Evolutionary conservation across 2,113 vertebrate species (phyloP).

Genomic region (Dendrocopos noguchii): DNA sequence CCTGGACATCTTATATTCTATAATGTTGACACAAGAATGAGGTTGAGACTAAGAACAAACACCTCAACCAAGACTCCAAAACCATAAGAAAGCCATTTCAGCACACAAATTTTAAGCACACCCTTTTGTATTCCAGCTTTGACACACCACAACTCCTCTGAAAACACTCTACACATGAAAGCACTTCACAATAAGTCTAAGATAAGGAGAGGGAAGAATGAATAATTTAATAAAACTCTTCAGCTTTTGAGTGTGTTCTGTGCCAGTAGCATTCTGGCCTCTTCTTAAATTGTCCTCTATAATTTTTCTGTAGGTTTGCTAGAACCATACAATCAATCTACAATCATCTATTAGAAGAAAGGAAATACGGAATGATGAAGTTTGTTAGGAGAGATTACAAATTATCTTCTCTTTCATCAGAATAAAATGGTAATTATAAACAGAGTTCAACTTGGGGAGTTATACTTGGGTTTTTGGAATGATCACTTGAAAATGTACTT

Average conservation of each 20-base stretch:
- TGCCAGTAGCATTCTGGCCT: neutral
- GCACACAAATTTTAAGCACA: neutral
- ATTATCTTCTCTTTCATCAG: neutral
- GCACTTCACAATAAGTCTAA: neutral
- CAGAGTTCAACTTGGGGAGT: neutral
- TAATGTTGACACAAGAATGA: neutral
- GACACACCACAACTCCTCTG: neutral
- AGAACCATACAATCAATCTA: neutral
- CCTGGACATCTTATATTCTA: neutral
- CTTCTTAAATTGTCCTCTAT: neutral
- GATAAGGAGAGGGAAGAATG: neutral
- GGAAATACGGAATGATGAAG: neutral
- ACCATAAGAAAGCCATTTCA: neutral
- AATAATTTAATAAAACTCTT: neutral
- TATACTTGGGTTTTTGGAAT: neutral
- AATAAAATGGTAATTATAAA: neutral
- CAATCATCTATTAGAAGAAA: neutral
- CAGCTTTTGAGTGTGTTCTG: neutral
- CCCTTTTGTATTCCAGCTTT: neutral
- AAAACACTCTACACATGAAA: neutral
- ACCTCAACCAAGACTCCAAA: neutral
- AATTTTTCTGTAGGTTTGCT: neutral
- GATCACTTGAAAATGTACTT: neutral
- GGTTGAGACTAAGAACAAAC: neutral
- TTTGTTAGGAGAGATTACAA: neutral